These are phyloP conservation scores for Coregonus ussuriensis DNA, from an alignment of 2,797 vertebrate genomes.

Conservation along the genomic window DNA sequence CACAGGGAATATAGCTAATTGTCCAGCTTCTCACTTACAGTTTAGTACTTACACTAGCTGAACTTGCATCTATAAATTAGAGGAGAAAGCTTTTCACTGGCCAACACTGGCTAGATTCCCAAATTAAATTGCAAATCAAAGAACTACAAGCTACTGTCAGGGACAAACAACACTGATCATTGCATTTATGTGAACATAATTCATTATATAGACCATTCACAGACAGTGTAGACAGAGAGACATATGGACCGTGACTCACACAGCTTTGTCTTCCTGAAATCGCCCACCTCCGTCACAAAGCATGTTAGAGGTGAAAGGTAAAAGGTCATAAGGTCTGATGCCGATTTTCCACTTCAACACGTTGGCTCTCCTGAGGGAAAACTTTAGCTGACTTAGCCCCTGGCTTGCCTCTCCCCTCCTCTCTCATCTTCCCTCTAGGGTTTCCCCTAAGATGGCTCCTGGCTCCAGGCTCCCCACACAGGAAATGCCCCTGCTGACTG, in stretches of 20 bases:
- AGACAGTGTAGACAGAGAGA: too few species aligned
- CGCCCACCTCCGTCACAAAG: too few species aligned
- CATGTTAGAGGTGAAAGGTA: neutral
- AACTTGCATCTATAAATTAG: too few species aligned
- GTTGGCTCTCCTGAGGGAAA: neutral
- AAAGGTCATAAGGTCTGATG: neutral
- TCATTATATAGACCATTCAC: neutral
- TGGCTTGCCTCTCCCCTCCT: too few species aligned
- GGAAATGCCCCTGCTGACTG: neutral
- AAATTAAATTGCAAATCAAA: neutral
- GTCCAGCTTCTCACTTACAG: conserved; percentile 29
- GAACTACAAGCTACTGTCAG: neutral
- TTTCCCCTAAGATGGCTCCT: conserved; percentile 1
- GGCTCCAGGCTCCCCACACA: neutral
- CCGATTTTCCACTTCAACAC: too few species aligned
- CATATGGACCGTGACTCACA: too few species aligned
- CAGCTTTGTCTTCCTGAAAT: too few species aligned
- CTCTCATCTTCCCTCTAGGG: neutral
- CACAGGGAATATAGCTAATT: conserved; percentile 39
- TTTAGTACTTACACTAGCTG: too few species aligned
- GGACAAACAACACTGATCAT: neutral
- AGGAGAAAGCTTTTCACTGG: too few species aligned
- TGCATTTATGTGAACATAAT: neutral
- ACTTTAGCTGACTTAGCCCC: neutral
- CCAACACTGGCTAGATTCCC: neutral